Evolutionary conservation across 2,888 invertebrate genomes (phyloP).

Genomic region (Ceriagrion tenellum): DNA sequence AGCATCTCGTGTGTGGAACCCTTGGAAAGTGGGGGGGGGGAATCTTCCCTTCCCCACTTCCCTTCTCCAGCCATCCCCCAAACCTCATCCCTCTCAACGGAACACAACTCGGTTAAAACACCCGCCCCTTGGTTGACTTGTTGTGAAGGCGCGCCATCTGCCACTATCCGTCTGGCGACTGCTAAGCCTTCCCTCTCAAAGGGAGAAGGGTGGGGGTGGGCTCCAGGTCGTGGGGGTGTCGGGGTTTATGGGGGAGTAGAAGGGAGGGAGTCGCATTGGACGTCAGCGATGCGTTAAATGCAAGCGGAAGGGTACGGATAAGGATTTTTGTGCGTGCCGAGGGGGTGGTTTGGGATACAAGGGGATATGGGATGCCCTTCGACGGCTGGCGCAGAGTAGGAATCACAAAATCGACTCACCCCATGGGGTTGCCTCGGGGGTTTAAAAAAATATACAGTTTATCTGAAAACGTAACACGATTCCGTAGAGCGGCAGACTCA

Average conservation of each 20-base stretch:
- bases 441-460: no score
- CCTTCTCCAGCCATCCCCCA: not conserved
- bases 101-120: no score
- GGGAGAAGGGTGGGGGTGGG: not conserved
- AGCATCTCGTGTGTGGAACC: not conserved
- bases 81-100: not conserved
- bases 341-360: no score
- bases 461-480: no score
- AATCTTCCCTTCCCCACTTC: no score
- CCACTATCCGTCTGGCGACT: not conserved
- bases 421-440: no score
- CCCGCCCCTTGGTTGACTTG: not conserved
- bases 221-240: no score
- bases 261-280: not conserved
- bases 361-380: no score
- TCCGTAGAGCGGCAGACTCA: no score
- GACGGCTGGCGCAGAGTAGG: no score
- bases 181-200: not conserved
- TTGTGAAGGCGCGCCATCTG: constrained; percentile 40
- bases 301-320: not conserved
- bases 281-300: not conserved
- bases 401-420: no score
- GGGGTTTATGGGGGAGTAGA: not conserved
- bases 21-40: not conserved
- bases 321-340: not conserved